These are phyloP conservation scores for Baryphthengus martii DNA, from an alignment of 2,113 vertebrate species.

Conservation along the genomic window DNA sequence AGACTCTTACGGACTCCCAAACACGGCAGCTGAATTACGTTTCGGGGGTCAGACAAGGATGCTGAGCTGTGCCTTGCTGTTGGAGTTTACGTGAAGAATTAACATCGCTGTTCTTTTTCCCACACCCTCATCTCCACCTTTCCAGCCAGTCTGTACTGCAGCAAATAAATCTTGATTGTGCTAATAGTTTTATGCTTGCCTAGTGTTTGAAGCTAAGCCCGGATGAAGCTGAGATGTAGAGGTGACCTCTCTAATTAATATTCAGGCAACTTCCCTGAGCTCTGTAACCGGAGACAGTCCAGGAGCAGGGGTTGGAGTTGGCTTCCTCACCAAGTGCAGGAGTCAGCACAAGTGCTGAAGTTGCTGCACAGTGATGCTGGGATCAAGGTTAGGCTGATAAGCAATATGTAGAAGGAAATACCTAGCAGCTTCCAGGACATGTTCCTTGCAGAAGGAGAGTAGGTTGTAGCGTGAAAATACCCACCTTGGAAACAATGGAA, in stretches of 20 bases:
- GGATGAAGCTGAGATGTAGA: background rate
- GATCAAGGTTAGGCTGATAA: background rate
- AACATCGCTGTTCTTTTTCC: background rate
- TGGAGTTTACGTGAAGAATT: background rate
- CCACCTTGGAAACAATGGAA: background rate
- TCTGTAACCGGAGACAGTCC: background rate
- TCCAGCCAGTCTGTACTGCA: background rate
- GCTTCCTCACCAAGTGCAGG: background rate
- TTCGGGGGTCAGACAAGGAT: background rate
- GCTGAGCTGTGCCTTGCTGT: background rate
- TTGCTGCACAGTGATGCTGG: background rate
- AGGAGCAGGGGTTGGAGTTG: background rate
- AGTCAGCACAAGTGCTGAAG: background rate
- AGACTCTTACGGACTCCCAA: background rate
- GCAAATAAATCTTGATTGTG: background rate
- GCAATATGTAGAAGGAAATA: background rate
- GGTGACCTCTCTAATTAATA: slow-evolving; percentile 41
- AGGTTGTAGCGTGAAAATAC: background rate
- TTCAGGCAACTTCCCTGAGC: background rate
- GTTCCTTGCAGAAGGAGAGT: background rate
- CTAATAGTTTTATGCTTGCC: slow-evolving; percentile 8
- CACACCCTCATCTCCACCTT: background rate
- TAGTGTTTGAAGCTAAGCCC: background rate
- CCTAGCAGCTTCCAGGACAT: background rate
- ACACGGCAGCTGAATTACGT: background rate